These are phyloP conservation scores for Eumeta japonica DNA, from an alignment of 1,140 invertebrate genomes.

Conservation along the genomic window DNA sequence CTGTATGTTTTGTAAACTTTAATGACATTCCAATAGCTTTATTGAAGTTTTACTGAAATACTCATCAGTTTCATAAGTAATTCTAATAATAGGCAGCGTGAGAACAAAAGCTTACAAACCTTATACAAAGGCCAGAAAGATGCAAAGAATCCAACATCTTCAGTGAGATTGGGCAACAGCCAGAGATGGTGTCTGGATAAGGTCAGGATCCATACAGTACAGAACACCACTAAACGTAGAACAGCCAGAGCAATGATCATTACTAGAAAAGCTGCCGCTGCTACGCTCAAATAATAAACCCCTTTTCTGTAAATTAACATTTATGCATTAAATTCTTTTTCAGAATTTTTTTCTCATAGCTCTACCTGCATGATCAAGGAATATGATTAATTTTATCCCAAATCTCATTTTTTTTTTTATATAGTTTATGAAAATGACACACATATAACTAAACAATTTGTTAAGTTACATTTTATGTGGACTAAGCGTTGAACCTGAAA, in stretches of 20 bases:
- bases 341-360: too few relatives aligned
- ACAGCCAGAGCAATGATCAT: slow-evolving; percentile 89
- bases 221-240: slow-evolving; percentile 88
- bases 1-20: slow-evolving; percentile 1
- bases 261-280: slow-evolving; percentile 89
- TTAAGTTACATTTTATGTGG: too few relatives aligned
- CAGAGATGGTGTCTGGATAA: slow-evolving; percentile 92
- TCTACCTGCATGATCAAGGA: too few relatives aligned
- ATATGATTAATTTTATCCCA: too few relatives aligned
- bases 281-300: slow-evolving; percentile 95
- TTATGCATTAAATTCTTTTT: too few relatives aligned
- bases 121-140: slow-evolving; percentile 98
- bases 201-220: slow-evolving; percentile 85
- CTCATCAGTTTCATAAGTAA: too few relatives aligned
- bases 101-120: slow-evolving; percentile 62
- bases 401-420: too few relatives aligned
- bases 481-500: too few relatives aligned
- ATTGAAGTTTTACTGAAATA: background rate
- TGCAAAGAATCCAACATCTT: slow-evolving; percentile 98
- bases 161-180: slow-evolving; percentile 96
- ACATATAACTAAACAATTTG: too few relatives aligned
- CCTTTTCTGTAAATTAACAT: slow-evolving; percentile 74
- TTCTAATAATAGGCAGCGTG: too few relatives aligned
- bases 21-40: background rate
- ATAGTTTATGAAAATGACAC: too few relatives aligned